A percentile compares a stretch with the other conserved stretches of the same genome.
phyloP scores from a whole-genome alignment of 2,113 vertebrate genomes.

The Brachyhypopomus gauderio region DNA sequence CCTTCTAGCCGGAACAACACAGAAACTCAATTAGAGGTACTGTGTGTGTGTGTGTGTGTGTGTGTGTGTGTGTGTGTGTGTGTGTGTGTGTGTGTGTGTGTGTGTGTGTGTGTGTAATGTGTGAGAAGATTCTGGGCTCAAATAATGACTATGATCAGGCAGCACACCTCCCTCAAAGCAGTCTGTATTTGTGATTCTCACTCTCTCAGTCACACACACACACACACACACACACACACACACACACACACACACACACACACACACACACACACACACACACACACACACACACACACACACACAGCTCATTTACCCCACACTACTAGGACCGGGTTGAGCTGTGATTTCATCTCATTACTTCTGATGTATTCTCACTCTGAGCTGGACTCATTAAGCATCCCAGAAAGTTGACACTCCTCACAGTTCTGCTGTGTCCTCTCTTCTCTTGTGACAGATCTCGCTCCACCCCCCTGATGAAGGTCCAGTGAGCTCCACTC shows the following conservation, averaged over 20 bases:
- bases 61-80: conserved; percentile 4
- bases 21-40: conserved; percentile 52
- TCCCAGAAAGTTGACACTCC: neutral
- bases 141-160: conserved; percentile 45
- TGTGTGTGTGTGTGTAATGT: conserved; percentile 34
- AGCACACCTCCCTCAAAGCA: conserved; percentile 33
- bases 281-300: conserved; percentile 22
- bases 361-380: conserved; percentile 42
- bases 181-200: neutral
- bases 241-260: neutral
- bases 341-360: conserved; percentile 48
- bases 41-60: conserved; percentile 24
- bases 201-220: neutral
- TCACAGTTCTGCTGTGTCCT: conserved; percentile 2
- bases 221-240: conserved; percentile 30
- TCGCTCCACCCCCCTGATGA: no score
- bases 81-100: conserved; percentile 50
- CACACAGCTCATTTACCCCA: conserved; percentile 11
- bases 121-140: conserved; percentile 18
- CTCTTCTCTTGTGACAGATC: conserved; percentile 16
- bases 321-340: conserved; percentile 29
- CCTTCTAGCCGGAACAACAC: conserved; percentile 37
- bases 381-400: conserved; percentile 31
- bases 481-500: neutral
- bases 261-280: conserved; percentile 27